A percentile compares a stretch with the other conserved stretches of the same genome.
Evolutionary conservation across 2,888 invertebrate genomes (phyloP).

Genomic region (Latheticus oryzae): DNA sequence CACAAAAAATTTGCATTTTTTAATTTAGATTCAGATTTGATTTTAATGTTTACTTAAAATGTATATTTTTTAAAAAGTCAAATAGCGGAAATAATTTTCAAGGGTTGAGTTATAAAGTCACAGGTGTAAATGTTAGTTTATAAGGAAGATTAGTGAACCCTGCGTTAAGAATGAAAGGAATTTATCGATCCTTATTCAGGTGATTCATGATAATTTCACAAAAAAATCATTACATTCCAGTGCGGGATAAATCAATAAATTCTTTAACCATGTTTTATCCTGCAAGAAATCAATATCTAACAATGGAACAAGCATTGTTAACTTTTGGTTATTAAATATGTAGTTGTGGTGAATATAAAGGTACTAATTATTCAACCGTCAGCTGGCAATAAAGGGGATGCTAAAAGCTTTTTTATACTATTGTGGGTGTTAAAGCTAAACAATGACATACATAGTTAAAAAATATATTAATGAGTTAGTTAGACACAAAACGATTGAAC

Average conservation of each 20-base stretch:
- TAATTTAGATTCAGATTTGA: conserved; percentile 31
- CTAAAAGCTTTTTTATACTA: conserved; percentile 57
- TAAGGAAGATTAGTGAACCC: conserved; percentile 30
- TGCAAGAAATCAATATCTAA: conserved; percentile 47
- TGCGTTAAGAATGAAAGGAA: conserved; percentile 45
- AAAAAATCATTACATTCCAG: conserved; percentile 56
- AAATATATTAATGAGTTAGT: conserved; percentile 39
- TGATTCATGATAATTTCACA: conserved; percentile 49
- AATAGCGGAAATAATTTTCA: conserved; percentile 8
- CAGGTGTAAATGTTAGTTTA: conserved; percentile 33
- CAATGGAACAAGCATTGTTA: conserved; percentile 51
- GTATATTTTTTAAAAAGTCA: conserved; percentile 6
- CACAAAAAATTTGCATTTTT: conserved; percentile 29
- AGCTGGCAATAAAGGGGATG: conserved; percentile 55
- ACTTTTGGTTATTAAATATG: conserved; percentile 53
- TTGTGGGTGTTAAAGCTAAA: conserved; percentile 54
- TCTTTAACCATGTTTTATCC: conserved; percentile 40
- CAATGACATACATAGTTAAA: conserved; percentile 46
- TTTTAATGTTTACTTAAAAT: conserved; percentile 23
- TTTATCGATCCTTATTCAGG: conserved; percentile 52
- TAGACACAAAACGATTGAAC: conserved; percentile 35
- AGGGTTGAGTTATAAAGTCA: conserved; percentile 17
- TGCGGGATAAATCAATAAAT: conserved; percentile 53
- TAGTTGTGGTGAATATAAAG: conserved; percentile 39
- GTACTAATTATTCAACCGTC: conserved; percentile 54